Evolutionary conservation across 2,113 vertebrate species (phyloP).

Genomic region (Neoarius graeffei): DNA sequence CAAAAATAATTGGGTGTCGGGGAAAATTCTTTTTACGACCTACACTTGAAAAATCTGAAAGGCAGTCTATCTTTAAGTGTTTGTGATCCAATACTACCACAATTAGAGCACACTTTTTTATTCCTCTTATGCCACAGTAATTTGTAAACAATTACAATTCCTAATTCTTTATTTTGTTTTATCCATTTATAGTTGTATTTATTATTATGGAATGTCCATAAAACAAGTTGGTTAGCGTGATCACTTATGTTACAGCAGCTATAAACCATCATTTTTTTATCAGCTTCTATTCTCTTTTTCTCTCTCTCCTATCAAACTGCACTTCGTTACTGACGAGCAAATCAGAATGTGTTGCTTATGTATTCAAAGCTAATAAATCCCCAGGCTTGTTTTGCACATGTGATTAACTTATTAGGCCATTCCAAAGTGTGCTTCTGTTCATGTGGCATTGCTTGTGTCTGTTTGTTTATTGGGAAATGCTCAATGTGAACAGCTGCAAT

Average conservation of each 20-base stretch:
- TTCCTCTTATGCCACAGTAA: not conserved
- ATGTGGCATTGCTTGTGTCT: conserved; percentile 52
- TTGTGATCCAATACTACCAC: not conserved
- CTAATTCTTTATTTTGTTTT: not conserved
- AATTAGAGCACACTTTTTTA: not conserved
- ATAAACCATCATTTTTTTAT: not conserved
- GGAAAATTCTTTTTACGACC: too few species aligned
- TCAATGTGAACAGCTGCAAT: conserved; percentile 71
- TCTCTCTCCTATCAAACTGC: not conserved
- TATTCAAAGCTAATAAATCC: not conserved
- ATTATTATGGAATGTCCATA: too few species aligned
- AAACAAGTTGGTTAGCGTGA: not conserved
- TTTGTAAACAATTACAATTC: not conserved
- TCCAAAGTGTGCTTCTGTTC: conserved; percentile 13
- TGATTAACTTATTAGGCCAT: not conserved
- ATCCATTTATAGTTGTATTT: not conserved
- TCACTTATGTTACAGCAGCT: not conserved
- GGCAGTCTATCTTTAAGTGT: not conserved
- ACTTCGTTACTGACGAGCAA: not conserved
- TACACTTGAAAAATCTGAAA: too few species aligned
- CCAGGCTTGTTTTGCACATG: not conserved
- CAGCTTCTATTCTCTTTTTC: not conserved
- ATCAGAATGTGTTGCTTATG: not conserved
- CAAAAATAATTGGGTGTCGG: too few species aligned
- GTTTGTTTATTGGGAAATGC: conserved; percentile 59